Conservation (phyloP, 2,888 invertebrate genomes). For the Caenorhabditis sp. region DNA sequence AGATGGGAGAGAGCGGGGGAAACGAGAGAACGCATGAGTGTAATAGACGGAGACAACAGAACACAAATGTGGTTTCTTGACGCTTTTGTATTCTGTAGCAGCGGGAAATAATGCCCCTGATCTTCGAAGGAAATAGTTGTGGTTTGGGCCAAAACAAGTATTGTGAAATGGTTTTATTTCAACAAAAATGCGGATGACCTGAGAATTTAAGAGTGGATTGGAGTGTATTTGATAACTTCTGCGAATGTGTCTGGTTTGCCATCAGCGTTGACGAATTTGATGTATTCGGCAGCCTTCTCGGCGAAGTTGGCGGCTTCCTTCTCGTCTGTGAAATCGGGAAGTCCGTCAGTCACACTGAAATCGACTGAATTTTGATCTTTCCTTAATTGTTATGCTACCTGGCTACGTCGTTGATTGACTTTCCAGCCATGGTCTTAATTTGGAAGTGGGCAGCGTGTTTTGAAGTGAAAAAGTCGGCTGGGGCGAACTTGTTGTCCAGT, state of each 20-base stretch:
- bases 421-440: slow-evolving; percentile 42
- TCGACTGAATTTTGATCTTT: not conserved
- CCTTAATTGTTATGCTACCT: slow-evolving; percentile 16
- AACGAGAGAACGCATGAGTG: slow-evolving; percentile 20
- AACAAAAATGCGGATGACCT: not conserved
- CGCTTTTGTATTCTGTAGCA: slow-evolving; percentile 31
- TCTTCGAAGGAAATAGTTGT: not conserved
- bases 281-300: slow-evolving; percentile 50
- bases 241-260: slow-evolving; percentile 62
- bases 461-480: slow-evolving; percentile 48
- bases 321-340: slow-evolving; percentile 57
- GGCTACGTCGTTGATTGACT: slow-evolving; percentile 39
- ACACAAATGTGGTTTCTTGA: slow-evolving; percentile 51
- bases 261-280: slow-evolving; percentile 42
- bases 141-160: slow-evolving; percentile 6
- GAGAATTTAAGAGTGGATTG: slow-evolving; percentile 35
- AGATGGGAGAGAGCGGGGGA: slow-evolving; percentile 29
- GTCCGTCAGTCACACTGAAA: slow-evolving; percentile 38
- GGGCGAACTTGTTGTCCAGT: slow-evolving; percentile 49
- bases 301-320: slow-evolving; percentile 48
- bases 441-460: slow-evolving; percentile 61
- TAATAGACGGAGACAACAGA: slow-evolving; percentile 22
- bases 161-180: slow-evolving; percentile 37
- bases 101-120: slow-evolving; percentile 8
- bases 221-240: slow-evolving; percentile 52